Evolutionary conservation across 2,888 invertebrate species (phyloP).

Genomic region (Caenorhabditis sinica): DNA sequence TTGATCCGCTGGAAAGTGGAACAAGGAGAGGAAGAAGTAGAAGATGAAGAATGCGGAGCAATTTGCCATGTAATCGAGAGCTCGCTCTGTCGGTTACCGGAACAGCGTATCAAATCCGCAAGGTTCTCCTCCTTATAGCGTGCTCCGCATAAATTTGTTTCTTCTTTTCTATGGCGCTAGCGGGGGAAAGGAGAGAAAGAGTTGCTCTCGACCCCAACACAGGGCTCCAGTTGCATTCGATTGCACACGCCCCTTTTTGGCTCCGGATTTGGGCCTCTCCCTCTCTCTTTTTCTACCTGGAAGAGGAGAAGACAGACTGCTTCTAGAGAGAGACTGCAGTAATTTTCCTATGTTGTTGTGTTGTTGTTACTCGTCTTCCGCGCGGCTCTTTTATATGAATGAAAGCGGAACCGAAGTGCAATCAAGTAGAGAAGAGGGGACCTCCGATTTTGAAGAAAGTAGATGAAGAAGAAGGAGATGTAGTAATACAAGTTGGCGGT

Average conservation of each 20-base stretch:
- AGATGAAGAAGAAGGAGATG: no score
- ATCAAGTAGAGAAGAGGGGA: slow-evolving; percentile 56
- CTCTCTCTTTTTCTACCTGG: slow-evolving; percentile 55
- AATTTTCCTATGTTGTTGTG: slow-evolving; percentile 47
- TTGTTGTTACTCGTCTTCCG: slow-evolving; percentile 22
- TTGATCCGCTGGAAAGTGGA: slow-evolving; percentile 37
- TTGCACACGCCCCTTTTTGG: slow-evolving; percentile 62
- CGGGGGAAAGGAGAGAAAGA: slow-evolving; percentile 14
- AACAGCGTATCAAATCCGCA: slow-evolving; percentile 65
- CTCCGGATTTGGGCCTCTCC: slow-evolving; percentile 47
- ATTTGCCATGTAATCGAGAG: slow-evolving; percentile 50
- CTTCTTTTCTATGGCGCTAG: slow-evolving; percentile 13
- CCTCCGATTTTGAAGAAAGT: slow-evolving; percentile 37
- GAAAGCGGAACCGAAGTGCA: slow-evolving; percentile 62
- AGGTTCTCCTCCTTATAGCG: slow-evolving; percentile 59
- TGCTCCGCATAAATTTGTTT: slow-evolving; percentile 65
- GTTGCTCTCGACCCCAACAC: slow-evolving; percentile 16
- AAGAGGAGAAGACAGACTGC: slow-evolving; percentile 8
- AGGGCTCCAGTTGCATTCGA: slow-evolving; percentile 59
- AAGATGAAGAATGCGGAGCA: slow-evolving; percentile 22
- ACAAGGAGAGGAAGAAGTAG: neutral
- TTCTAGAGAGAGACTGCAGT: slow-evolving; percentile 37
- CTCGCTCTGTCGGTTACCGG: slow-evolving; percentile 37
- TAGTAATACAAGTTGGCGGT: slow-evolving; percentile 48
- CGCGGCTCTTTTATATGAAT: slow-evolving; percentile 62